Base-by-base conservation (phyloP, 2,113 vertebrate genomes). In the Lepidothrix coronata region DNA sequence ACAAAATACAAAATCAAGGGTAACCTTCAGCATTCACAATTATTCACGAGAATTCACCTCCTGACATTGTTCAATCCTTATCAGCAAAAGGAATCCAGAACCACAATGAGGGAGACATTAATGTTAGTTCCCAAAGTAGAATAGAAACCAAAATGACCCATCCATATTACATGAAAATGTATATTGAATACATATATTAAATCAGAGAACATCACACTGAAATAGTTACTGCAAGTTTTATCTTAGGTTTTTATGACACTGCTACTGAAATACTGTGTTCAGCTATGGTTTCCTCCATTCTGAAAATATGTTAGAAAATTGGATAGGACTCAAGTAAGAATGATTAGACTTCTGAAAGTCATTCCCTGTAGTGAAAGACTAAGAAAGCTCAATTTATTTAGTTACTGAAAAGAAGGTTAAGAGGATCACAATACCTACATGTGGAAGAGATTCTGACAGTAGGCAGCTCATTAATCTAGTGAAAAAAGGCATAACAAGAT, bases 371-470 rank as follows among this genome's bases (percentile, higher is more conserved):
- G 88, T 87, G 86, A 91, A 94, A 95, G 72, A 81, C 80, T 94
- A 88, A 86, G 92, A 93, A 97, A 96, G 96, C 86, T 93, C 92
- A 85, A 95, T 94, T 96, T 96, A 96, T 93, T 96, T 96, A 93
- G 86, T 94, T 92, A 93, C 92, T 96, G 92, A 92, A 96, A 95
- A 96, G 92, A 94, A 94, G 95, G 93, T 95, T 96, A 96, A 94
- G 91, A 96, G 91, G 92, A 96, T 96, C 96, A 94, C 80, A 94
- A 97, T 96, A 96, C 91, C 93, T 95, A 94, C 95, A 97, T 23
- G 83, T 84, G 93, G 93, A 97, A 95, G 88, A 97, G 95, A 96
- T 97, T 95, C 96, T 97, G 96, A 96, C 96, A 96, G 93, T 94
- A 96, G 96, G 91, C 95, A 97, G 92, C 93, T 96, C 96, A 95